Evolutionary conservation across 2,888 invertebrate species (phyloP), one percentile per base, ranked within the genome.

Genomic region (Volucella inflata): DNA sequence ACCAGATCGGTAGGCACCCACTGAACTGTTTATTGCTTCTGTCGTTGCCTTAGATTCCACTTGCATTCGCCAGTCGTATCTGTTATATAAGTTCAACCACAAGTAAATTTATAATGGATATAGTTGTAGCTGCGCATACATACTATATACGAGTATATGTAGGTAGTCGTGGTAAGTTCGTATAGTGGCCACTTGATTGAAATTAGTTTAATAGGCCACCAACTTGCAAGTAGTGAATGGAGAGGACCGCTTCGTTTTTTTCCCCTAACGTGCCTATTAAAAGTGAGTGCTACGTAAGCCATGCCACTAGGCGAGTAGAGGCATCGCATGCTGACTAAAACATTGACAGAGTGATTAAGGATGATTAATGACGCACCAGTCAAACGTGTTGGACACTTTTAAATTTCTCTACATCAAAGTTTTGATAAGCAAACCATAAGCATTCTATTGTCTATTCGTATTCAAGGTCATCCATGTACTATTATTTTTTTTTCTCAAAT

Each of bases 161-260:
- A 30, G 30, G 1, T 30, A 6, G 6, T 30, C 30, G 30, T 30
- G 4, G 42, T 62, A 30, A 71, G 50, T 57, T n/a, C 36, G 40
- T 51, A 38, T 65, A 42, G 81, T 65, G 64, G 75, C 53, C 71
- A 60, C 51, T 55, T 46, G 53, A 30, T 72, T 42, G 40, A 67
- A 83, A 72, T 83, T 51, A 72, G 72, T 74, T 74, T 62, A 83
- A 67, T 74, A 68, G 67, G 68, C 78, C 82, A 82, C 16, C 38
- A 21, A 44, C 44, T 51, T 62, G 38, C 59, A 16, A 59, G 10
- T 30, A 21, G 12, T 57, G 8, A 10, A 72, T 16, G 59, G 57
- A 79, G 59, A 51, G 42, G 60, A 67, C 67, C 67, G 46, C 42
- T 59, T 60, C 36, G n/a, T 36, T 55, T 65, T 59, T 17, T 42